These are phyloP conservation scores for Aratinga solstitialis DNA, from an alignment of 2,797 vertebrate genomes.

Conservation along the genomic window DNA sequence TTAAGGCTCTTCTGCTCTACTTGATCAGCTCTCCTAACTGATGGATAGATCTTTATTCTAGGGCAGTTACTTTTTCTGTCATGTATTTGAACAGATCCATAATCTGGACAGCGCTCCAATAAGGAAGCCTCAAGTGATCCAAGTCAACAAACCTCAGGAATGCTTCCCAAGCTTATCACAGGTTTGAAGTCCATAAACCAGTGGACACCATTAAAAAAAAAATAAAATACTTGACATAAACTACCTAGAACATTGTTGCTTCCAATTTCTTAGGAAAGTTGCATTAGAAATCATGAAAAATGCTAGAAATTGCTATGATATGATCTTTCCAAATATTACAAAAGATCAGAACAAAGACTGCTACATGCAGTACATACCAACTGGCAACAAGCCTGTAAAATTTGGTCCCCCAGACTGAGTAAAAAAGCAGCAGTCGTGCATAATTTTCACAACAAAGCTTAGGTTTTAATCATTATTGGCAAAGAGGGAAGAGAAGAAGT, in stretches of 20 bases:
- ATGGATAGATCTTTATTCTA: not conserved
- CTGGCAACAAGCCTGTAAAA: not conserved
- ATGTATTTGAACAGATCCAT: not conserved
- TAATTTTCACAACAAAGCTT: not conserved
- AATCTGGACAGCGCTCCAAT: not conserved
- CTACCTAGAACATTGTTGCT: not conserved
- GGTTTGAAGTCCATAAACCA: not conserved
- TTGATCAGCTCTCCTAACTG: not conserved
- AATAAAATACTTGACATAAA: not conserved
- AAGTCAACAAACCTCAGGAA: not conserved
- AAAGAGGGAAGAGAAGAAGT: not conserved
- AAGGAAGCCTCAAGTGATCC: not conserved
- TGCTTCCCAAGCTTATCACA: not conserved
- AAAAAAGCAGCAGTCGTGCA: not conserved
- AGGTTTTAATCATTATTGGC: not conserved
- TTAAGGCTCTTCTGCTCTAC: not conserved
- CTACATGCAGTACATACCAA: not conserved
- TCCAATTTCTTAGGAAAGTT: not conserved
- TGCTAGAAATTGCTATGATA: not conserved
- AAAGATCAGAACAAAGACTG: not conserved
- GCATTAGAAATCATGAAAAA: not conserved
- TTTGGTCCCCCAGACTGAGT: not conserved
- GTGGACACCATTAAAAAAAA: not conserved
- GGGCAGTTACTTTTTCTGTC: not conserved
- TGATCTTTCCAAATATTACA: not conserved